Evolutionary conservation across 1,140 invertebrate species (phyloP).

Genomic region (Cataglyphis hispanica): DNA sequence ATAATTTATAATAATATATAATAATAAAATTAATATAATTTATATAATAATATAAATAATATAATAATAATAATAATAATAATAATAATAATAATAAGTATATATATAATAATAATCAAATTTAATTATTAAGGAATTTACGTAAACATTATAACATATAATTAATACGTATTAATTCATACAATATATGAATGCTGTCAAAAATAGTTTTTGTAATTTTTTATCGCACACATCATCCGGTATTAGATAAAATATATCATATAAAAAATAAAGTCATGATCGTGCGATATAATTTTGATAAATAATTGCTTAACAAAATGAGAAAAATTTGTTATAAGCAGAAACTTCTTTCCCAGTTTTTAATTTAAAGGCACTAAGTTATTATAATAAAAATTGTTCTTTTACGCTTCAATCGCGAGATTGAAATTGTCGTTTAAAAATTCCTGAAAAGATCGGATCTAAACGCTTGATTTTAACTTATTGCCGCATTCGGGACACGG

Average conservation of each 20-base stretch:
- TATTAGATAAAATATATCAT: background rate
- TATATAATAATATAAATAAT: too few relatives aligned
- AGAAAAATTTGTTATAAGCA: background rate
- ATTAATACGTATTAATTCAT: background rate
- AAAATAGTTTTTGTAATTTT: background rate
- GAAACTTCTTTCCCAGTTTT: background rate
- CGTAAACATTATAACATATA: too few relatives aligned
- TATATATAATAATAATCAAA: too few relatives aligned
- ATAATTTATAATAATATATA: too few relatives aligned
- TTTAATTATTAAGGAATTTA: background rate
- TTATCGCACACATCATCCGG: too few relatives aligned
- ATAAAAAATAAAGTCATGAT: background rate
- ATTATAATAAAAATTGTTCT: background rate
- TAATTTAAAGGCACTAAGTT: background rate
- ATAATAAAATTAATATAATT: too few relatives aligned
- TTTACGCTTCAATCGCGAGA: background rate
- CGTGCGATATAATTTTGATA: background rate
- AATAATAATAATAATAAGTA: too few relatives aligned
- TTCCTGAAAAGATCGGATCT: background rate
- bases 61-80: too few relatives aligned
- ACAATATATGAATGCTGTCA: background rate
- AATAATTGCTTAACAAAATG: background rate
- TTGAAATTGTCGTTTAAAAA: slow-evolving; percentile 30
- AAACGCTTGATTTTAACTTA: slow-evolving; percentile 56
- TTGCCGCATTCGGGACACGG: slow-evolving; percentile 51